Base-by-base conservation (phyloP, 2,888 invertebrate species). In the Apamea crenata region DNA sequence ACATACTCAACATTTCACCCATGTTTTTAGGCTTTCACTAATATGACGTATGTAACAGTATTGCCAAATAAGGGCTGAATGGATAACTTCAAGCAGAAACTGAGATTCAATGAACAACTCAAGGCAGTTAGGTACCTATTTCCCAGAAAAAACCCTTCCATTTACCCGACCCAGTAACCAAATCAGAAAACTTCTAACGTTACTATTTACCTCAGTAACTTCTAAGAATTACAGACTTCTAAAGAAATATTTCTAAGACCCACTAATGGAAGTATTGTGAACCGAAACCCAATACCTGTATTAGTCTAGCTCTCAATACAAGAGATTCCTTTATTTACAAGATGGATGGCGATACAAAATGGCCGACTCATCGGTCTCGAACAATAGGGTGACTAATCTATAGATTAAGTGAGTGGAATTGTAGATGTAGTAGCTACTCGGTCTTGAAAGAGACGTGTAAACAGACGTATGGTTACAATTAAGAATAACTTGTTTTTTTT, bases 261-360 rank as follows among this genome's bases (percentile, higher is more conserved):
- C 36, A 29, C 72, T 84, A 84, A 86, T 86, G 69, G 83, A 82
- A 47, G 75, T 74, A 68, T 74, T 77, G 29, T 74, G 65, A 36
- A 61, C 40, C 70, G 75, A 56, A 74, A 83, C 73, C n/a, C 67
- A 67, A 82, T 84, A 85, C 82, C 72, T 73, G 69, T 78, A 65
- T 75, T 82, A 66, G 75, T 73, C 10, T 73, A 75, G 84, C 63
- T 84, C 59, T 78, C 69, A 76, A 76, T 73, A 73, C 44, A 61
- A 76, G 50, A 66, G 53, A 86, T 74, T 44, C 78, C 74, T 82
- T 86, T 84, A 82, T 86, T 85, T 74, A 76, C 67, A 80, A 94
- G 93, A 65, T 82, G 71, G 77, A 74, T 68, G 74, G 61, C 40
- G 44, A 85, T 74, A 86, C 71, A 77, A 66, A 36, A 77, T 74